Conservation (phyloP, 2,113 vertebrate genomes). For the Cryptotis parvus region DNA sequence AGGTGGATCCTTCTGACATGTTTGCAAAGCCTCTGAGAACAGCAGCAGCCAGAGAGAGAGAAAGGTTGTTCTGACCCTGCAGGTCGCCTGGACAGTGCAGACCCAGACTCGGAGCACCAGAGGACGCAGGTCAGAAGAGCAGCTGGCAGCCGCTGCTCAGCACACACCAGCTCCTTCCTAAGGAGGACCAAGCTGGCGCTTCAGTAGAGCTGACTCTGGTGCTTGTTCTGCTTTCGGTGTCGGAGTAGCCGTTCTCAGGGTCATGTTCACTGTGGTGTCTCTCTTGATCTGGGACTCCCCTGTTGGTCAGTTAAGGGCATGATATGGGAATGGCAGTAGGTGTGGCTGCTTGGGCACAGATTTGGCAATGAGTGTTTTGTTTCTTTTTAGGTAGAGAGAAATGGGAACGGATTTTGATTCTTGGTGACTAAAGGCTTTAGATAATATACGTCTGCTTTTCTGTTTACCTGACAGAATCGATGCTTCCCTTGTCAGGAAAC, state of each 20-base stretch:
- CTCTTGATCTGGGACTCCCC: background rate
- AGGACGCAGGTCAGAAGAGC: background rate
- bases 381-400: constrained; percentile 41
- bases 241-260: background rate
- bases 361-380: background rate
- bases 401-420: background rate
- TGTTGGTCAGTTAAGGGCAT: background rate
- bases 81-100: background rate
- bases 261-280: background rate
- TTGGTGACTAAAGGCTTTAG: background rate
- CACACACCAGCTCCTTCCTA: constrained; percentile 1
- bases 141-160: background rate
- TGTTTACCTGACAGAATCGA: background rate
- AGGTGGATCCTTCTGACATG: background rate
- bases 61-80: background rate
- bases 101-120: background rate
- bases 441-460: constrained; percentile 46
- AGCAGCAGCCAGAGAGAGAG: background rate
- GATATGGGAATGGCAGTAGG: background rate
- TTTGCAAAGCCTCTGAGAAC: background rate
- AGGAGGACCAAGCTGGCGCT: background rate
- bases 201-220: background rate
- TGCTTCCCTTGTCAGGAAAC: constrained; percentile 55
- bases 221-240: constrained; percentile 35
- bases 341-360: background rate